phyloP scores from a whole-genome alignment of 2,113 vertebrate genomes.

The Saiga tatarica region DNA sequence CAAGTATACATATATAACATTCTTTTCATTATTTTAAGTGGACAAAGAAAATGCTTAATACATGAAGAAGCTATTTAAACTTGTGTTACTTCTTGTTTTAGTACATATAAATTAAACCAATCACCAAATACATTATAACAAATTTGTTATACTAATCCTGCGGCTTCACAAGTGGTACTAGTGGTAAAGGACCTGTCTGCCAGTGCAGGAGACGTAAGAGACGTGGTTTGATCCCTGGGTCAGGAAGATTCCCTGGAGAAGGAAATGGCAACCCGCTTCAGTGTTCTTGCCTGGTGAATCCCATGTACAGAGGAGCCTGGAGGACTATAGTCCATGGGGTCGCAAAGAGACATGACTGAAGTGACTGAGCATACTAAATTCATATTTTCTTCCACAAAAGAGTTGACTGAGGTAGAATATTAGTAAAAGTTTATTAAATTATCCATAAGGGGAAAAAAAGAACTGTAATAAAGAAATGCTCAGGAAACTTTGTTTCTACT shows the following conservation, averaged over 20 bases:
- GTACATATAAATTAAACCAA: not conserved
- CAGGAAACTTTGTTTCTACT: not conserved
- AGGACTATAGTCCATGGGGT: not conserved
- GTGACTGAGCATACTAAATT: not conserved
- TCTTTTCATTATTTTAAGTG: slow-evolving; percentile 21
- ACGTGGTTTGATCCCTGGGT: not conserved
- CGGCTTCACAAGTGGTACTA: not conserved
- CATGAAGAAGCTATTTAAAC: not conserved
- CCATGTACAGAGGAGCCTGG: not conserved
- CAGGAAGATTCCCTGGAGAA: not conserved
- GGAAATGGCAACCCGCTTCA: not conserved
- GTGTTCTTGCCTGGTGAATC: not conserved
- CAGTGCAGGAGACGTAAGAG: not conserved
- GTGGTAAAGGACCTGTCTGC: not conserved
- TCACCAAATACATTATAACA: not conserved
- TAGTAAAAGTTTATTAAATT: not conserved
- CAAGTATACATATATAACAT: not conserved
- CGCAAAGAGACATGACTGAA: not conserved
- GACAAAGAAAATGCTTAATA: slow-evolving; percentile 17
- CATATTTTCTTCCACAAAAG: not conserved
- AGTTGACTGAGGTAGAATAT: not conserved
- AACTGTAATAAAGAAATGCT: not conserved
- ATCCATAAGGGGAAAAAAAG: not conserved
- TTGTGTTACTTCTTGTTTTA: slow-evolving; percentile 25
- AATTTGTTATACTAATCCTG: not conserved